Evolutionary conservation across 2,113 vertebrate species (phyloP), one percentile per base, ranked within the genome.

Genomic region (Thunnus thynnus): DNA sequence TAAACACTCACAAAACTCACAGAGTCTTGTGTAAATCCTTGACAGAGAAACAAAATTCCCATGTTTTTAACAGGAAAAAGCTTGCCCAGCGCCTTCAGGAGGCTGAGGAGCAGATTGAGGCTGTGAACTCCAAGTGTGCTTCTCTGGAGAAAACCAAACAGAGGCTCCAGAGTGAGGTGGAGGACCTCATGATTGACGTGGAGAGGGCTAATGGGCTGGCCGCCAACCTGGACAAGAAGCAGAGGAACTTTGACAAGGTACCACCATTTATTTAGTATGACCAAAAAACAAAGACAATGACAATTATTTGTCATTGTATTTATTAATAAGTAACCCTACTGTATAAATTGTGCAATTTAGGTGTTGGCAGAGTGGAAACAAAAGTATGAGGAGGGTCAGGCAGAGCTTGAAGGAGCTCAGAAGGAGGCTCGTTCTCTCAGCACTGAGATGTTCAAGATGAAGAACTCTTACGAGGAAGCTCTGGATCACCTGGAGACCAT

Each of bases 391-490:
- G 90, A 91, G 86, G 86, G 88, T 67, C 90, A 91, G 72, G 78
- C 90, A 51, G 89, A 91, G 81, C 76, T 96, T 66, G 96, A 97
- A 63, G 93, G 93, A 13, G 76, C 95, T 64, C 94, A 94, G 90
- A 96, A 96, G 72, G 95, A 96, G 82, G 93, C 96, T 76, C 93
- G 95, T 57, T 95, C 95, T 56, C 94, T 96, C 5, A 94, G 96
- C 36, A 95, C 96, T 51, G 95, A 96, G 70, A 91, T 96, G 56
- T 96, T 97, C 89, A 96, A 96, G 87, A 93, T 96, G 95, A 97
- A 96, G 91, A 97, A 95, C 30, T 95, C 95, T 61, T 97, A 95
- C 13, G 96, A 97, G 76, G 93, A 94, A 65, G 11, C 79, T 81
- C 83, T 94, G 46, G 91, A 94, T 79, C 92, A 94, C 2, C 83